Conservation (phyloP, 2,797 vertebrate species). For the Eulemur mongoz region DNA sequence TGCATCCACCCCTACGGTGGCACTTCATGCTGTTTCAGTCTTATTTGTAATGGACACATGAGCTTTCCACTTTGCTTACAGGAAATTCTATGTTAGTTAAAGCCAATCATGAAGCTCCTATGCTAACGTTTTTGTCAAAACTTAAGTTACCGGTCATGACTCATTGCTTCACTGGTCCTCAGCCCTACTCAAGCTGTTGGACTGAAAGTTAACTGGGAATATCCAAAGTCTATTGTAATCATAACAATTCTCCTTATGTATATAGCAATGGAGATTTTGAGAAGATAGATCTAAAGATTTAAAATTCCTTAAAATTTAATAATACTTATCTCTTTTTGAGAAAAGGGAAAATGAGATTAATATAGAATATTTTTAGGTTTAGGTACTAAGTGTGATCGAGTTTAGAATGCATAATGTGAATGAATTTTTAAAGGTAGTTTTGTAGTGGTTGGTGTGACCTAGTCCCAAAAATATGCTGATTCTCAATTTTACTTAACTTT, state of each 20-base stretch:
- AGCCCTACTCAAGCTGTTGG: background rate
- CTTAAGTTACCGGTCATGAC: background rate
- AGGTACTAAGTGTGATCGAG: background rate
- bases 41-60: background rate
- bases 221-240: background rate
- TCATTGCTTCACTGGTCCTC: background rate
- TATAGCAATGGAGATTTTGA: background rate
- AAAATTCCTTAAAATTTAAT: background rate
- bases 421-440: conserved; percentile 21
- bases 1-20: background rate
- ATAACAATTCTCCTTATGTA: background rate
- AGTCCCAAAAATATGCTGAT: background rate
- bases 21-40: background rate
- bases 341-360: conserved; percentile 32
- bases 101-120: background rate
- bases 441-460: background rate
- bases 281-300: background rate
- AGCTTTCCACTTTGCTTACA: background rate
- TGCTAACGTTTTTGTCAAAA: background rate
- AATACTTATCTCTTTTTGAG: background rate
- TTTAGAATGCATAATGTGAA: conserved; percentile 17
- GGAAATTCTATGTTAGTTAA: background rate
- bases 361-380: conserved; percentile 7
- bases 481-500: conserved; percentile 1
- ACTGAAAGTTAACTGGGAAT: background rate